Evolutionary conservation across 2,888 invertebrate genomes (phyloP).

Genomic region (Lagria hirta): DNA sequence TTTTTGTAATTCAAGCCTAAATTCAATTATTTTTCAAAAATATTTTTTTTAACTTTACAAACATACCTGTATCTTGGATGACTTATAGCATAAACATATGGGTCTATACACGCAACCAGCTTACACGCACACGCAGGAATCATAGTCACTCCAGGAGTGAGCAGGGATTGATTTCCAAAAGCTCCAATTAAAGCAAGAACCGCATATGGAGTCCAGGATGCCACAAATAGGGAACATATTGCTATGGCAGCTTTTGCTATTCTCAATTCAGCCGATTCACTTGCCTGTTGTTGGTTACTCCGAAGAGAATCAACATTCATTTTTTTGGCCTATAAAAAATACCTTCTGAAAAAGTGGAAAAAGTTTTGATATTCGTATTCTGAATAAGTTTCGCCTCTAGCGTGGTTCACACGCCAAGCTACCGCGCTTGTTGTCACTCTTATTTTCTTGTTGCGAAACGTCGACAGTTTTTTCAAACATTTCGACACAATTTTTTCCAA

Average conservation of each 20-base stretch:
- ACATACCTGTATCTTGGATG: constrained; percentile 81
- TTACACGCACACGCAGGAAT: constrained; percentile 86
- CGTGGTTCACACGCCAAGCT: too few species aligned
- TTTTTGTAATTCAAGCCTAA: constrained; percentile 75
- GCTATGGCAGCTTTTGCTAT: constrained; percentile 89
- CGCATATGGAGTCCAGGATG: constrained; percentile 91
- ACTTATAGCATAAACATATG: constrained; percentile 87
- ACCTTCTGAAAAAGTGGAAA: not conserved
- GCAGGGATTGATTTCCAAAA: constrained; percentile 72
- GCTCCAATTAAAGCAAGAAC: constrained; percentile 79
- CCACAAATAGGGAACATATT: constrained; percentile 80
- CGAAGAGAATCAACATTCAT: constrained; percentile 88
- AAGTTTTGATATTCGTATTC: too few species aligned
- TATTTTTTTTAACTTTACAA: constrained; percentile 6
- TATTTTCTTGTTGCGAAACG: not conserved
- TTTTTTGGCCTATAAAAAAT: constrained; percentile 69
- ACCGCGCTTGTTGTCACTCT: too few species aligned
- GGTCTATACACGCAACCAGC: constrained; percentile 87
- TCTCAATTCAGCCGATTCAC: constrained; percentile 76
- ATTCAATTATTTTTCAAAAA: constrained; percentile 3
- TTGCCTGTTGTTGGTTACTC: constrained; percentile 66
- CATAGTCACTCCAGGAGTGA: constrained; percentile 81
- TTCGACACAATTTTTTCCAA: too few species aligned
- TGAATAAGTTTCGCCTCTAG: too few species aligned
- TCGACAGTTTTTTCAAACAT: too few species aligned